Evolutionary conservation across 2,888 invertebrate genomes (phyloP).

Genomic region (Nephrotoma flavescens): DNA sequence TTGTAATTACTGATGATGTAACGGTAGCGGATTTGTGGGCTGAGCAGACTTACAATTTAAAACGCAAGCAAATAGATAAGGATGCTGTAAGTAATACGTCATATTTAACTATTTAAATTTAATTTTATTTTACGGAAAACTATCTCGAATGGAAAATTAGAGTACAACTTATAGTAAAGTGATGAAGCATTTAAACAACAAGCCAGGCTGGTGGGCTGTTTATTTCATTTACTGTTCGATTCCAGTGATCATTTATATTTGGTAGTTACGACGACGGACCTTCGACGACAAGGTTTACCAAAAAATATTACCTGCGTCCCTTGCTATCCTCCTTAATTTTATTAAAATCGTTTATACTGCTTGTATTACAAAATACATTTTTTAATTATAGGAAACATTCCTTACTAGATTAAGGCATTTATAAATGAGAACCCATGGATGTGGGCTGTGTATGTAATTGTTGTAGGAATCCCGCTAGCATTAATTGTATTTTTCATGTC

Average conservation of each 20-base stretch:
- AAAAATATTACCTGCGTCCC: no score
- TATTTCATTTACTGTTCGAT: slow-evolving; percentile 64
- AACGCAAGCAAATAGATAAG: no score
- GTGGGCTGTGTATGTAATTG: slow-evolving; percentile 72
- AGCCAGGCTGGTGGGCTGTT: slow-evolving; percentile 65
- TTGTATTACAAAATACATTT: not conserved
- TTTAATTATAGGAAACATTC: slow-evolving; percentile 54
- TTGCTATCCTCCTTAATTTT: not conserved
- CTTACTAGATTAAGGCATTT: slow-evolving; percentile 56
- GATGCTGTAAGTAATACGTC: no score
- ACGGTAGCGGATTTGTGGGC: slow-evolving; percentile 67
- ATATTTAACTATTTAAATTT: no score
- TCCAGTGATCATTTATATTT: slow-evolving; percentile 53
- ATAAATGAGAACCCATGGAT: slow-evolving; percentile 81
- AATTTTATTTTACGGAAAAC: no score
- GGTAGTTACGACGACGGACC: slow-evolving; percentile 45
- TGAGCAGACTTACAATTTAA: slow-evolving; percentile 63
- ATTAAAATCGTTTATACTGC: not conserved
- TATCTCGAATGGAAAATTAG: no score
- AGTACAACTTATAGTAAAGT: no score
- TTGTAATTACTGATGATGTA: slow-evolving; percentile 76
- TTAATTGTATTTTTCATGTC: no score
- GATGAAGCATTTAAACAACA: no score
- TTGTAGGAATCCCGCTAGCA: slow-evolving; percentile 59
- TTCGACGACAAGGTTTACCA: slow-evolving; percentile 42